Evolutionary conservation across 2,888 invertebrate species (phyloP).

Genomic region (Podotricha telesiphe): DNA sequence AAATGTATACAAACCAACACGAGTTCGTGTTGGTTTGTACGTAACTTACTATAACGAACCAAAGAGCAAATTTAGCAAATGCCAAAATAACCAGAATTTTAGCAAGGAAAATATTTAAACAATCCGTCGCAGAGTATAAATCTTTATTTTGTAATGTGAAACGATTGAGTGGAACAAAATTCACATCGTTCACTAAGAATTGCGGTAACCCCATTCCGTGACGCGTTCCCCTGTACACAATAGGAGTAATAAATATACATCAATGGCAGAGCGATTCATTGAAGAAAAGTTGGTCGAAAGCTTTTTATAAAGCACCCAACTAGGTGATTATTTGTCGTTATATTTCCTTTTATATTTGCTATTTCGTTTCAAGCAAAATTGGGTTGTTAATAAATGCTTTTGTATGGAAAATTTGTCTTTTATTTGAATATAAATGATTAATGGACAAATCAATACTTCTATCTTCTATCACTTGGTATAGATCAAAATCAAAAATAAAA

Average conservation of each 20-base stretch:
- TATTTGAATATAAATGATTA: too few species aligned
- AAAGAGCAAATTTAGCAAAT: neutral
- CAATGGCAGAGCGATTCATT: slow-evolving; percentile 44
- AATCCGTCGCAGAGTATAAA: slow-evolving; percentile 8
- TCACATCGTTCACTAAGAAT: slow-evolving; percentile 41
- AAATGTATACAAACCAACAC: too few species aligned
- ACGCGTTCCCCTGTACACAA: slow-evolving; percentile 51
- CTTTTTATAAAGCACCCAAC: slow-evolving; percentile 30
- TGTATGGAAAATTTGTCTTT: too few species aligned
- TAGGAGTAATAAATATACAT: slow-evolving; percentile 53
- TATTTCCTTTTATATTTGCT: slow-evolving; percentile 13
- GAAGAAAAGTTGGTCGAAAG: slow-evolving; percentile 34
- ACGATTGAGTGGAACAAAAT: slow-evolving; percentile 40
- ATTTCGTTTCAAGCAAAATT: neutral
- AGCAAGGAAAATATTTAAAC: neutral
- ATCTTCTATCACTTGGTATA: too few species aligned
- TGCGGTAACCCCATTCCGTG: slow-evolving; percentile 45
- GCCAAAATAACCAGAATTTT: too few species aligned
- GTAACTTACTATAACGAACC: too few species aligned
- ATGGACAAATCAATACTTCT: too few species aligned
- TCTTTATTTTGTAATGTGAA: slow-evolving; percentile 19
- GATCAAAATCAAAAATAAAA: too few species aligned
- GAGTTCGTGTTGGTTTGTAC: too few species aligned
- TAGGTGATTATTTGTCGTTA: slow-evolving; percentile 20
- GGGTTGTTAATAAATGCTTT: neutral